These are phyloP conservation scores for Catharus minimus DNA, from an alignment of 2,113 vertebrate species.

Conservation along the genomic window DNA sequence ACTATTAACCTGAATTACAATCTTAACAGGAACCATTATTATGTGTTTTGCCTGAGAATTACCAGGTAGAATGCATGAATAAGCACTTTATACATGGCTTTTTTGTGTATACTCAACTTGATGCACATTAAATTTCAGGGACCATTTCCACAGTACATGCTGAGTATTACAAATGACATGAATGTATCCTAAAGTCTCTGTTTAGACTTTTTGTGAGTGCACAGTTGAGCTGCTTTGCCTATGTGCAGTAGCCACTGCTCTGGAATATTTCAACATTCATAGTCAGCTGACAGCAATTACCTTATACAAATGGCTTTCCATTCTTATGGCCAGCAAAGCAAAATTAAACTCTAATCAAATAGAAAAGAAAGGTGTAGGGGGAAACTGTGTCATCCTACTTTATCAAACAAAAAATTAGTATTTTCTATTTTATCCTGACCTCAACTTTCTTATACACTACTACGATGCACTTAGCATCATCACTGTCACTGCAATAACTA, in stretches of 20 bases:
- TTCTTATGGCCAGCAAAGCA: neutral
- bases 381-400: neutral
- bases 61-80: neutral
- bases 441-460: neutral
- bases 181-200: neutral
- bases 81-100: neutral
- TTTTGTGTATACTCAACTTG: neutral
- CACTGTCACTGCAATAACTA: neutral
- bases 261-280: neutral
- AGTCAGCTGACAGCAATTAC: neutral
- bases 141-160: neutral
- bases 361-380: neutral
- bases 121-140: neutral
- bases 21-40: neutral
- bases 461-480: neutral
- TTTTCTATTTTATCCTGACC: neutral
- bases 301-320: neutral
- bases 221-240: neutral
- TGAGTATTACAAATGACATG: neutral
- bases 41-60: neutral
- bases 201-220: neutral
- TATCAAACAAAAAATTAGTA: neutral
- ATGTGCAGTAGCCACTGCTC: neutral
- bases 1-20: neutral
- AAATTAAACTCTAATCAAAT: neutral